These are phyloP conservation scores for Loripinus fragilis DNA, from an alignment of 2,888 invertebrate genomes.

Conservation along the genomic window DNA sequence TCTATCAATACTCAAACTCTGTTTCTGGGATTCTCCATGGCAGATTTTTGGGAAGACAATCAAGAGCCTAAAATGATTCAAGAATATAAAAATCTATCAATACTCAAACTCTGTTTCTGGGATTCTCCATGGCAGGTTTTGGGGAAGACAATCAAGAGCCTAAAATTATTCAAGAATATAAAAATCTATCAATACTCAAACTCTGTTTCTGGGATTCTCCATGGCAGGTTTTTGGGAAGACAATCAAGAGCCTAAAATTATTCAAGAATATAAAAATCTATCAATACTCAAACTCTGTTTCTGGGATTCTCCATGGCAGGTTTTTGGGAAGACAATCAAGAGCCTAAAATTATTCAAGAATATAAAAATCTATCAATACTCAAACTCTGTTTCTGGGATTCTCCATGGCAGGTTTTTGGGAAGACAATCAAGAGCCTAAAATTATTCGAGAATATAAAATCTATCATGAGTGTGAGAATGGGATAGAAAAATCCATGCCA, in stretches of 20 bases:
- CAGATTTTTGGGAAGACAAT: slow-evolving; percentile 74
- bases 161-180: too few species aligned
- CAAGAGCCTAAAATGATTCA: slow-evolving; percentile 71
- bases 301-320: slow-evolving; percentile 81
- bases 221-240: slow-evolving; percentile 77
- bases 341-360: slow-evolving; percentile 72
- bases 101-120: slow-evolving; percentile 77
- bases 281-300: slow-evolving; percentile 78
- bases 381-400: slow-evolving; percentile 79
- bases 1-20: slow-evolving; percentile 81
- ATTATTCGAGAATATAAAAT: too few species aligned
- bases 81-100: slow-evolving; percentile 84
- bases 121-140: slow-evolving; percentile 79
- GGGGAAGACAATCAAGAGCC: slow-evolving; percentile 77
- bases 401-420: slow-evolving; percentile 78
- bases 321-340: slow-evolving; percentile 74
- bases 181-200: slow-evolving; percentile 82
- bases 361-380: slow-evolving; percentile 83
- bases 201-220: slow-evolving; percentile 81
- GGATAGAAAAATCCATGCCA: too few species aligned
- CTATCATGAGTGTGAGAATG: too few species aligned
- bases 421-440: slow-evolving; percentile 74
- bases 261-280: too few species aligned
- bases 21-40: slow-evolving; percentile 80
- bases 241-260: slow-evolving; percentile 72